phyloP scores from a whole-genome alignment of 2,113 vertebrate species.

The Ophthalmolycus amberensis region DNA sequence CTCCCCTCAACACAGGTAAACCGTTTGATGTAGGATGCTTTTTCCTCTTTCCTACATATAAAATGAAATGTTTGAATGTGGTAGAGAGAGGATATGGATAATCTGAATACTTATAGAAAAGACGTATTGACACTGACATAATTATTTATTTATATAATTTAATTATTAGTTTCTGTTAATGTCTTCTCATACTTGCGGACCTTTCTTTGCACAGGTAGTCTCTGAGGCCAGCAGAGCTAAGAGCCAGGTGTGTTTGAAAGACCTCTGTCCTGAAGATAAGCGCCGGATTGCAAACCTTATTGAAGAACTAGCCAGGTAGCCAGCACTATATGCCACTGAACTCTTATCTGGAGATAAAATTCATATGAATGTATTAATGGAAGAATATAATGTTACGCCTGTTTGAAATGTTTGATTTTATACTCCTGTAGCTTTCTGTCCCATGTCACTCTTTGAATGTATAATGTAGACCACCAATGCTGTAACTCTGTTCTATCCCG shows the following conservation, averaged over 20 bases:
- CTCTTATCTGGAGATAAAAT: background rate
- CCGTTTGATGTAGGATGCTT: background rate
- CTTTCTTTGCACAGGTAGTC: constrained; percentile 76
- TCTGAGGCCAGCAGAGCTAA: constrained; percentile 75
- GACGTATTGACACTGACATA: constrained; percentile 16
- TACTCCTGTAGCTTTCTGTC: background rate
- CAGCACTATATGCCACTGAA: constrained; percentile 2
- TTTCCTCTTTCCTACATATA: background rate
- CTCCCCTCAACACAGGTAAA: constrained; percentile 63
- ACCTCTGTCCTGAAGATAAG: constrained; percentile 98
- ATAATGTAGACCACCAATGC: background rate
- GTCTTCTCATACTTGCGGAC: background rate
- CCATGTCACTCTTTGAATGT: background rate
- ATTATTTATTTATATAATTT: background rate
- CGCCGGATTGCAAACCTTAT: constrained; percentile 96
- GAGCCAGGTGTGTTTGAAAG: constrained; percentile 89
- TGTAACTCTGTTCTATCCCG: background rate
- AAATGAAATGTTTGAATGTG: background rate
- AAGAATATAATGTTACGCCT: background rate
- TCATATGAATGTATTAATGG: background rate
- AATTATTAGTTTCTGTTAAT: background rate
- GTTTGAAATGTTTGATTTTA: background rate
- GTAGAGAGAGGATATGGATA: background rate
- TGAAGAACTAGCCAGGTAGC: constrained; percentile 95
- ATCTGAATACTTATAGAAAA: background rate